Evolutionary conservation across 1,140 invertebrate genomes (phyloP), one percentile per base, ranked within the genome.

Genomic region (Cepaea nemoralis): DNA sequence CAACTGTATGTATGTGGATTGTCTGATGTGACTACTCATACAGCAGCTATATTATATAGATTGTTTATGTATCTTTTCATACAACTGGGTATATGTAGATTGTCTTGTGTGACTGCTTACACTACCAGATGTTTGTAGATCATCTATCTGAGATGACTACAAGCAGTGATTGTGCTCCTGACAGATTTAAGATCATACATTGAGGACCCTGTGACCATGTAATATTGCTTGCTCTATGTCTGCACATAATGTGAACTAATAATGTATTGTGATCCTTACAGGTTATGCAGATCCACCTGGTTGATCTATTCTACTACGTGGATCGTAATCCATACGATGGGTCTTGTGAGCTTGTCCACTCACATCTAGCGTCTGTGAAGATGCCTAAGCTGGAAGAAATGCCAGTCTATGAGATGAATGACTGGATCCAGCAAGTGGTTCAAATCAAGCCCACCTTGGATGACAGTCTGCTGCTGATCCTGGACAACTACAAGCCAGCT

Each of bases 401-500:
- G 63, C 77, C 77, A 2, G 59, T 69, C 2, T 79, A 69, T 48
- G 66, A 69, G 1, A 31, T 69, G 66, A 35, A 31, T 27, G 66
- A 79, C 37, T 79, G 59, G 59, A 19, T 40, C 31, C 16, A 48
- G 1, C 66, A 8, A 12, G 19, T 35, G 19, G 16, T 24, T n/a
- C 40, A 31, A 48, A 3, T 48, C 10, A 24, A 42, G 31, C n/a
- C 42, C 22, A 14, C 63, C 14, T 22, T 79, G 31, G 22, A 39
- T 33, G 48, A 67, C 16, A 24, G 27, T 2, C n/a, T 35, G 39
- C 37, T 48, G 40, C 10, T 6, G 1, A 31, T 19, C 5, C 31
- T 79, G 6, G 40, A 79, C 37, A 79, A 79, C 27, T 79, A 69
- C 63, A 67, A 79, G 35, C 82, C 82, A 12, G 39, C 82, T 0